phyloP scores from a whole-genome alignment of 2,888 invertebrate genomes.

The Patella ulyssiponensis region DNA sequence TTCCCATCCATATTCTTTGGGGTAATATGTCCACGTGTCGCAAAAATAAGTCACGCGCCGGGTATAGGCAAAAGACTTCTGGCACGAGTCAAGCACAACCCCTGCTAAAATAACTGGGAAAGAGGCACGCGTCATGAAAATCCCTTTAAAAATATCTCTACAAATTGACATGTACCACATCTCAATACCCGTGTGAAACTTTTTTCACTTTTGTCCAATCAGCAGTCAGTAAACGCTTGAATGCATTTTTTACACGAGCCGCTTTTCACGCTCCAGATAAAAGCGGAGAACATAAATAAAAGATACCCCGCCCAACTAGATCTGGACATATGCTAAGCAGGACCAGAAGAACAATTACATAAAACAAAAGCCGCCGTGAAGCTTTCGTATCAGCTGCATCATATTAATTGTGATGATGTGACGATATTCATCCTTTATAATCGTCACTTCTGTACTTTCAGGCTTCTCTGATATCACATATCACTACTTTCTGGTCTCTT shows the following conservation, averaged over 20 bases:
- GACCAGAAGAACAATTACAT: not conserved
- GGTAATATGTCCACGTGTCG: not conserved
- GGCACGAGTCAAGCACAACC: conserved; percentile 1
- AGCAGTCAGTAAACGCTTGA: not conserved
- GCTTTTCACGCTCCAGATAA: not conserved
- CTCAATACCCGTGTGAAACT: not conserved
- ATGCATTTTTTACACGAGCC: not conserved
- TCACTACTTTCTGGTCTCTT: no score
- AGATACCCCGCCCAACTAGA: not conserved
- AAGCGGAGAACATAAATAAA: conserved; percentile 5
- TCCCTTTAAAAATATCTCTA: no score
- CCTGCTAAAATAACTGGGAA: not conserved
- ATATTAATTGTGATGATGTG: no score
- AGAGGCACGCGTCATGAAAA: no score
- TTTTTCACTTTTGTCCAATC: conserved; percentile 2
- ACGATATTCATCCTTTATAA: no score
- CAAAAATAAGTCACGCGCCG: not conserved
- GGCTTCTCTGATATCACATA: no score
- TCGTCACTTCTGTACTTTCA: no score
- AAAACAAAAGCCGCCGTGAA: conserved; percentile 1
- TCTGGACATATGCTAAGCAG: conserved; percentile 10
- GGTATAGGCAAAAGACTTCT: not conserved
- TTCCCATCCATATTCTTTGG: no score
- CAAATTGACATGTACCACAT: not conserved
- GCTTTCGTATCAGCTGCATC: no score